Percentiles rank a stretch among this genome's conserved stretches.
These are phyloP conservation scores for Actinia tenebrosa DNA, from an alignment of 64 coral and sea anemone genomes.

Conservation along the genomic window DNA sequence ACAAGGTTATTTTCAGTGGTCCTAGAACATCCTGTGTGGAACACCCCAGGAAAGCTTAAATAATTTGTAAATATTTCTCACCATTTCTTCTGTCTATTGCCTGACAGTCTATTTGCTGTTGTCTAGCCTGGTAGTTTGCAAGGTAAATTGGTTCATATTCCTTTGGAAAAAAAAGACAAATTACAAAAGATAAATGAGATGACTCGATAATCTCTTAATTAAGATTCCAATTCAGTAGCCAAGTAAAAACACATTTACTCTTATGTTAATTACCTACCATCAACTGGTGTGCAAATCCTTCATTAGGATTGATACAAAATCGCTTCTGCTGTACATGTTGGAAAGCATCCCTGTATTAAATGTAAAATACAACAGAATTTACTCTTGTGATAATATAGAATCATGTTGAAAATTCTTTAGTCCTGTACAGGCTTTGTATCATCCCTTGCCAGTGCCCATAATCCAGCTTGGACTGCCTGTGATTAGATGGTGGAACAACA, in stretches of 20 bases:
- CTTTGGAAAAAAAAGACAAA: conserved; percentile 25
- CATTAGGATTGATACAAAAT: conserved; percentile 99
- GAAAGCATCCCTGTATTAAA: conserved; percentile 75
- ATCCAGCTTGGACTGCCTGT: no score
- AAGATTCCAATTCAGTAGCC: no score
- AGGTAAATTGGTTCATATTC: conserved; percentile 99
- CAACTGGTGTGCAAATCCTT: conserved; percentile 92
- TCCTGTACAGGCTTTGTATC: no score
- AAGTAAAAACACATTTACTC: no score
- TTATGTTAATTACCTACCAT: conserved; percentile 48
- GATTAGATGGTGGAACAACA: no score
- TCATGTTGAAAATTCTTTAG: no score
- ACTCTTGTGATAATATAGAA: no score
- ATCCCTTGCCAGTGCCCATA: no score
- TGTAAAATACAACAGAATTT: not conserved
- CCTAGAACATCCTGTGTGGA: not conserved
- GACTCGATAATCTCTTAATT: no score
- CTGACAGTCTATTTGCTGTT: conserved; percentile 5
- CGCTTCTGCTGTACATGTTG: conserved; percentile 85
- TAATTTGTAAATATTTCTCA: not conserved
- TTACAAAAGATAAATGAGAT: not conserved
- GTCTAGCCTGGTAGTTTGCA: conserved; percentile 83
- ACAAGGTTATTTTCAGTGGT: no score
- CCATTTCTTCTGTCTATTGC: conserved; percentile 48
- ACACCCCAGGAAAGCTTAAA: not conserved